A percentile compares a stretch with the other conserved stretches of the same genome.
Evolutionary conservation across 92 coral and sea anemone genomes (phyloP).

Genomic region (Ricordea florida): DNA sequence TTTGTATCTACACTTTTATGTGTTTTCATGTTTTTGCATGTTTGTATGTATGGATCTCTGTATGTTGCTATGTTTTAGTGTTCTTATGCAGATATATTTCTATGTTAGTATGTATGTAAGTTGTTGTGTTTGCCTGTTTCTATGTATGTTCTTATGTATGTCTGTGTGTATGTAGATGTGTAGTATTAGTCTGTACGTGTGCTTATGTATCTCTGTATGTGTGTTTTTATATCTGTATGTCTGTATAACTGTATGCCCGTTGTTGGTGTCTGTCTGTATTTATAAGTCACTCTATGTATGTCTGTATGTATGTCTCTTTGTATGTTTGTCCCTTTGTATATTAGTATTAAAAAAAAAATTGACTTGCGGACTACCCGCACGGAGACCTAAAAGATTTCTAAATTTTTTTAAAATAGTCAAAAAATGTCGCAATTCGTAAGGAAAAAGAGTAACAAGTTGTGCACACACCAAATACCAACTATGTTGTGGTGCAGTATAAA

Average conservation of each 20-base stretch:
- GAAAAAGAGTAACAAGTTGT: no score
- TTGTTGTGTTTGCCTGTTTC: neutral
- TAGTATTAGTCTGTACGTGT: neutral
- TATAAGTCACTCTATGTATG: neutral
- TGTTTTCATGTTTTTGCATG: neutral
- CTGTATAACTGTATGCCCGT: neutral
- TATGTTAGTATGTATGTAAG: neutral
- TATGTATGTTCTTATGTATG: neutral
- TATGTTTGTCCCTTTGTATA: neutral
- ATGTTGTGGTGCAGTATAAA: no score
- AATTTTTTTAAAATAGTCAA: neutral
- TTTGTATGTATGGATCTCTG: neutral
- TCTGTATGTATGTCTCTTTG: neutral
- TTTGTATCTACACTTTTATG: neutral
- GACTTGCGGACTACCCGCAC: neutral
- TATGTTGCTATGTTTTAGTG: no score
- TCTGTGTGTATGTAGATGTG: neutral
- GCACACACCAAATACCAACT: no score
- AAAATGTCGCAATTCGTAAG: neutral
- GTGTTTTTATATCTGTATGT: neutral
- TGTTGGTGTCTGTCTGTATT: neutral
- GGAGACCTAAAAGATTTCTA: neutral
- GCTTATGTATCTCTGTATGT: neutral
- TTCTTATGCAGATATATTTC: neutral
- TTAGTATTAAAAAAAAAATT: neutral